Conservation (phyloP, 2,888 invertebrate species). For the Ichneumoninae sp. region DNA sequence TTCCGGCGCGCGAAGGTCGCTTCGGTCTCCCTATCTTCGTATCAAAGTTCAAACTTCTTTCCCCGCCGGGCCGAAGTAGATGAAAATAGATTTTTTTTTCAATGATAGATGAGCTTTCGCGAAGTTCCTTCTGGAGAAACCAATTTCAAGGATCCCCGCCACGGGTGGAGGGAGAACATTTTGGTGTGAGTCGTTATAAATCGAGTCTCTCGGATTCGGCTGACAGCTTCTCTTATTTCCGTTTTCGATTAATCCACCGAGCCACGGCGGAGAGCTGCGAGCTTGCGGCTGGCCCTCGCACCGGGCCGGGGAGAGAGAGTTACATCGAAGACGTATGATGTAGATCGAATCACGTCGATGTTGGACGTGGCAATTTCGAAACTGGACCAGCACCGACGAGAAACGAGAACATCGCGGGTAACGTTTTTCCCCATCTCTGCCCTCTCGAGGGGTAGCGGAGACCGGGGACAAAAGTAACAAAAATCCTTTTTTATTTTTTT, state of each 20-base stretch:
- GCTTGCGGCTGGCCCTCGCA: not conserved
- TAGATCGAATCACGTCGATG: slow-evolving; percentile 20
- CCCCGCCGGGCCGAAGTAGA: not conserved
- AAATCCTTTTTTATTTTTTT: no score
- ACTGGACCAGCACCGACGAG: not conserved
- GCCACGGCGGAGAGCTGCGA: not conserved
- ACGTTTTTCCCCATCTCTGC: not conserved
- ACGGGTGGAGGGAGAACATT: not conserved
- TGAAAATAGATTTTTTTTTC: slow-evolving; percentile 4
- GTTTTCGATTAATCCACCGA: slow-evolving; percentile 50
- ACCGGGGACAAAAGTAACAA: no score
- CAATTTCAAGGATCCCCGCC: not conserved
- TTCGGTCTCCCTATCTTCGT: not conserved
- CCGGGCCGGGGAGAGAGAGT: not conserved
- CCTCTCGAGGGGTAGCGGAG: no score
- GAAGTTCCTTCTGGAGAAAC: not conserved
- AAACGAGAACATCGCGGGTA: not conserved
- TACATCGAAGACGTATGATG: not conserved
- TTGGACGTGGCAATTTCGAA: slow-evolving; percentile 5
- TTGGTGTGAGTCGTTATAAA: slow-evolving; percentile 38
- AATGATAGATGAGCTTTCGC: slow-evolving; percentile 31
- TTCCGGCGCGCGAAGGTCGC: not conserved
- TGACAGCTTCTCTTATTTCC: slow-evolving; percentile 57
- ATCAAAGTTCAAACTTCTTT: not conserved
- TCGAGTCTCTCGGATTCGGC: slow-evolving; percentile 29